Evolutionary conservation across 1,140 invertebrate genomes (phyloP), one percentile per base, ranked within the genome.

Genomic region (Drosophila sturtevanti): DNA sequence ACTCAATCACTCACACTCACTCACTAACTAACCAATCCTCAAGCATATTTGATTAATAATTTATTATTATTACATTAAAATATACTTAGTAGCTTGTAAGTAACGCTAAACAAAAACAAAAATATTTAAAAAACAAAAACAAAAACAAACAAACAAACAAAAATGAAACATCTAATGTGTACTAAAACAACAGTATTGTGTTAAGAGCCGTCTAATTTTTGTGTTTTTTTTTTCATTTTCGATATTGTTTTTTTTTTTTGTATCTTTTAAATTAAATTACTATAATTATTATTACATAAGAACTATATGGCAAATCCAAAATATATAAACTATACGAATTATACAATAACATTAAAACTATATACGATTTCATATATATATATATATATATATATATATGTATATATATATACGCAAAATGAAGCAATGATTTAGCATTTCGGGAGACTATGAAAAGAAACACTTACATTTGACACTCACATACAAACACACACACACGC

Each of bases 51-150:
- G 79, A 87, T 87, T 87, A 87, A 87, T 87, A 87, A 87, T 87
- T 87, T 87, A 87, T 87, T 87, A 87, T 87, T 87, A 87, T 87
- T 87, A 87, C 84, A 87, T 87, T 87, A 82, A 87, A 87, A 87
- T 87, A 87, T 87, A 87, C 82, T 87, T 87, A 87, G 82, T 87
- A 89, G 82, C 72, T 51, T 82, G 75, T 87, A 87, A 87, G 79
- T 82, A 86, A 87, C 77, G 81, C 84, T 79, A 87, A 81, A 76
- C 76, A 86, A 86, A 74, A 86, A 86, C 75, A n/a, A n/a, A n/a
- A n/a, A n/a, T n/a, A n/a, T n/a, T n/a, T n/a, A n/a, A n/a, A n/a
- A n/a, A n/a, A n/a, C n/a, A n/a, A n/a, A 48, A 68, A 79, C 78
- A 87, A 87, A 87, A 87, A 81, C 77, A 79, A 72, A 86, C 81